Evolutionary conservation across 2,113 vertebrate genomes (phyloP).

Genomic region (Daboia siamensis): DNA sequence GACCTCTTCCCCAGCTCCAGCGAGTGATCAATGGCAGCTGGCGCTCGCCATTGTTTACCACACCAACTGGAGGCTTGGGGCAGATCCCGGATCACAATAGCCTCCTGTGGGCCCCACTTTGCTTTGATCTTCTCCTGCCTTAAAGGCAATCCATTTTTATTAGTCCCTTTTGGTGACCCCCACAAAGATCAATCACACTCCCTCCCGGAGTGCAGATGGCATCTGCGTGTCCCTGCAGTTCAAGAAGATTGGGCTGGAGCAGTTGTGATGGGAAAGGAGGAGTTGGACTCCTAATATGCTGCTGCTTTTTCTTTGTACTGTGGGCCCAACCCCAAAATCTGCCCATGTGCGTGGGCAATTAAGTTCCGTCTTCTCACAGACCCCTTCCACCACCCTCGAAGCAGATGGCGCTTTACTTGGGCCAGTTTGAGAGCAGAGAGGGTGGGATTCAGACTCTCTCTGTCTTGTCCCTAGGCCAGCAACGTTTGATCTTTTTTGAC

Average conservation of each 20-base stretch:
- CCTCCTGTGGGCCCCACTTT: constrained; percentile 40
- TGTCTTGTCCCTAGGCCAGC: neutral
- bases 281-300: neutral
- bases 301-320: neutral
- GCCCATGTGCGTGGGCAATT: neutral
- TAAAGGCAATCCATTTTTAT: constrained; percentile 40
- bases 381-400: neutral
- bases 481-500: neutral
- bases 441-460: neutral
- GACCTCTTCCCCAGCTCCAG: constrained; percentile 51
- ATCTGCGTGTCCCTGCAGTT: neutral
- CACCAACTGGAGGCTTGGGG: constrained; percentile 43
- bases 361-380: neutral
- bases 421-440: neutral
- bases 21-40: constrained; percentile 66
- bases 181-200: constrained; percentile 38
- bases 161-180: constrained; percentile 48
- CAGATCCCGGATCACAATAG: neutral
- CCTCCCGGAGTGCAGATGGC: constrained; percentile 28
- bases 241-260: too few relatives aligned
- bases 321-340: neutral
- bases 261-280: neutral
- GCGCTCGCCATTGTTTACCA: constrained; percentile 66
- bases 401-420: neutral
- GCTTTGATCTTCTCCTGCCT: constrained; percentile 54